Percentiles rank a stretch among this genome's conserved stretches.
Conservation (phyloP, 2,113 vertebrate genomes). For the Ammodytes marinus region DNA sequence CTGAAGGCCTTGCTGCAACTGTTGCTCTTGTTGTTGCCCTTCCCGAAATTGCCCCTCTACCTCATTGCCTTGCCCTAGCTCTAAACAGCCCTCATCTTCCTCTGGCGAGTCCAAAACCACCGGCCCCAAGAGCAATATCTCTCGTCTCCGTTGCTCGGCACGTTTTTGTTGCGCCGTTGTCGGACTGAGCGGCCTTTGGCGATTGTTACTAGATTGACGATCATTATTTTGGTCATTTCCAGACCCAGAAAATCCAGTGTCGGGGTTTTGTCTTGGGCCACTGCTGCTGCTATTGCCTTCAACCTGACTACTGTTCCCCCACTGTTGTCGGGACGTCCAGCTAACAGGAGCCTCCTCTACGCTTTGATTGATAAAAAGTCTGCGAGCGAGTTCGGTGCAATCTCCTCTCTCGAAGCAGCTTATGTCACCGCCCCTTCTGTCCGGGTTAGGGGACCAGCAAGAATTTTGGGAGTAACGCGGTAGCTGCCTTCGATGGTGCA, state of each 20-base stretch:
- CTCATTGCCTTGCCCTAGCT: conserved; percentile 47
- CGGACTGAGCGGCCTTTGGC: conserved; percentile 38
- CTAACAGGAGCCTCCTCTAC: conserved; percentile 78
- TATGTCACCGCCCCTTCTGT: conserved; percentile 55
- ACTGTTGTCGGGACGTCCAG: conserved; percentile 81
- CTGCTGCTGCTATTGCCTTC: conserved; percentile 26
- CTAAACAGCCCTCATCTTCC: conserved; percentile 76
- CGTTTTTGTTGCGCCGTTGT: conserved; percentile 71
- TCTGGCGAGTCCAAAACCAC: conserved; percentile 79
- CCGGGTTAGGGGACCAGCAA: conserved; percentile 55
- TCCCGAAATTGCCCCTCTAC: conserved; percentile 9
- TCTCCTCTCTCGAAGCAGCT: conserved; percentile 56
- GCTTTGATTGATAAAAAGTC: conserved; percentile 75
- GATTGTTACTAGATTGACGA: neutral
- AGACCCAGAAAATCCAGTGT: conserved; percentile 7
- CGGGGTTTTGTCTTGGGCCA: conserved; percentile 2
- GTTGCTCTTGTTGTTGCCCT: neutral
- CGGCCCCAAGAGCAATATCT: conserved; percentile 82
- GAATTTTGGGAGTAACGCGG: conserved; percentile 80
- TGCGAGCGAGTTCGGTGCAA: conserved; percentile 72
- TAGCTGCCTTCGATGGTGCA: conserved; percentile 74
- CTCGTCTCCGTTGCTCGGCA: conserved; percentile 80
- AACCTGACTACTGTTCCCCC: conserved; percentile 50
- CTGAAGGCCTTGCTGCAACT: neutral
- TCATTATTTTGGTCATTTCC: neutral